Base-by-base conservation (phyloP, 2,888 invertebrate species). In the Heliothis peltigera region DNA sequence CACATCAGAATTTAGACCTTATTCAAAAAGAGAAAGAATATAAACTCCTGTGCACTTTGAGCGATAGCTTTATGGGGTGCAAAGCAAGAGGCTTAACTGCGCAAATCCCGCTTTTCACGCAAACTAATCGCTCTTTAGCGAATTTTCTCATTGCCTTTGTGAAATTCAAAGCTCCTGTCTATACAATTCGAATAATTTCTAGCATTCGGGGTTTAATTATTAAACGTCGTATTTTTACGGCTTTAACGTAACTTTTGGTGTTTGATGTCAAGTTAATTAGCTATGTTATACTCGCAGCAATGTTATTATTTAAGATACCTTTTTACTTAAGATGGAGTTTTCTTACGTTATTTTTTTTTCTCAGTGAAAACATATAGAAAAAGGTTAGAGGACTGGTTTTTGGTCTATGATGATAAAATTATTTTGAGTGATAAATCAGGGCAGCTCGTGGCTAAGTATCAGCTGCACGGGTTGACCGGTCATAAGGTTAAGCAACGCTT, bases 101-200 rank as follows among this genome's bases (percentile, higher is more conserved):
- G 42, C 25, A 32, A 56, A 68, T 68, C 21, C 51, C 35, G 32
- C 42, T 53, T 64, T 72, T 64, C 54, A 70, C 18, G 32, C 28
- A 39, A 39, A 42, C 32, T 71, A 64, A 71, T 64, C 56, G 64
- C 19, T 64, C 51, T 46, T 39, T 64, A 71, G 42, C 44, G 25
- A 51, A 46, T 68, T 71, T 51, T 71, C 46, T 48, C 42, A 39
- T 52, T 47, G 55, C 55, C 39, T 47, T 71, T 42, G 25, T 47
- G 22, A 25, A 19, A n/a, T 46, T 55, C 28, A 46, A 42, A 63
- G 39, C 19, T 39, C 19, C 22, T 8, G 8, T 46, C 22, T 28
- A 51, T 32, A 15, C 1, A 44, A 15, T 42, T 15, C 1, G 19
- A 46, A 49, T 70, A 28, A 19, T 25, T 51, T 39, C 0, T 25